These are phyloP conservation scores for Dilophus febrilis DNA, from an alignment of 2,888 invertebrate genomes.

Conservation along the genomic window DNA sequence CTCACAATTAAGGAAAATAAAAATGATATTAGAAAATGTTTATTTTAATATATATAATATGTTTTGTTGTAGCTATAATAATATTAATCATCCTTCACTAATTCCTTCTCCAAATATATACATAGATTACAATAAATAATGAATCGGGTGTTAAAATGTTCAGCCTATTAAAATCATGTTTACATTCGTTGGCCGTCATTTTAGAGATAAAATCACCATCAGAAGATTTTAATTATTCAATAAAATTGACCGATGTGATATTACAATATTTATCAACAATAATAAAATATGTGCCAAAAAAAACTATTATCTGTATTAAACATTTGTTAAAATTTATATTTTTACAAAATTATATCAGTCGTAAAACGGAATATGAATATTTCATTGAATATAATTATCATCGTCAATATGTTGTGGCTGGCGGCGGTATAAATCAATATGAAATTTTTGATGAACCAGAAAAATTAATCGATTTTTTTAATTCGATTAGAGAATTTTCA, in stretches of 20 bases:
- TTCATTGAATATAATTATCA: constrained; percentile 11
- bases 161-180: constrained; percentile 24
- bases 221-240: constrained; percentile 7
- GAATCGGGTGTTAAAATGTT: constrained; percentile 57
- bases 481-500: no score
- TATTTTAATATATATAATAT: no score
- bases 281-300: constrained; percentile 47
- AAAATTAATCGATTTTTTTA: no score
- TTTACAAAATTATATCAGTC: constrained; percentile 43
- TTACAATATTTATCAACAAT: constrained; percentile 51
- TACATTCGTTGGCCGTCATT: constrained; percentile 24
- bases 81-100: no score
- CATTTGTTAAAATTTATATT: constrained; percentile 58
- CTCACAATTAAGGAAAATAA: no score
- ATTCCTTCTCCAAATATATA: no score
- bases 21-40: no score
- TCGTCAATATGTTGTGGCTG: background rate
- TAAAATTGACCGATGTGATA: constrained; percentile 47
- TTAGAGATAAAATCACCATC: constrained; percentile 17
- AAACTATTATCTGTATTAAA: constrained; percentile 53
- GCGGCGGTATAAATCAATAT: no score
- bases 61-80: no score
- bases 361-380: constrained; percentile 17
- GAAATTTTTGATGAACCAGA: constrained; percentile 4
- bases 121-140: constrained; percentile 63